A percentile compares a stretch with the other conserved stretches of the same genome.
Conservation (phyloP, 64 coral and sea anemone species). For the Pocillopora verrucosa region DNA sequence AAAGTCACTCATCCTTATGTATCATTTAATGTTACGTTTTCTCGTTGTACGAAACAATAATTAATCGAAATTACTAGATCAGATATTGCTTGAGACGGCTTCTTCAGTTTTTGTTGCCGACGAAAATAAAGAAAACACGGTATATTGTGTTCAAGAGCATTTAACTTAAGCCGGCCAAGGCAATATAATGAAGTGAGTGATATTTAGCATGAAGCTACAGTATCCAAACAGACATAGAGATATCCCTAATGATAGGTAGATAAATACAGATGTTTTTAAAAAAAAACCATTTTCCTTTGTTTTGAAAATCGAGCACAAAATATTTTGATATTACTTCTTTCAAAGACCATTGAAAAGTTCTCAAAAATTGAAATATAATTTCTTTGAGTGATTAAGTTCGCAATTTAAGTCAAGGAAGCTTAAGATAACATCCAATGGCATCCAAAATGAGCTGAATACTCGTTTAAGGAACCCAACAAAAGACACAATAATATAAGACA, state of each 20-base stretch:
- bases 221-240: not conserved
- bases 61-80: too few species aligned
- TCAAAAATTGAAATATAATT: not conserved
- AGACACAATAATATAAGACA: not conserved
- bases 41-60: too few species aligned
- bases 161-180: not conserved
- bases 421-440: not conserved
- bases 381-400: not conserved
- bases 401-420: not conserved
- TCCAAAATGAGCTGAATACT: not conserved
- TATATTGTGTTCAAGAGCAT: not conserved
- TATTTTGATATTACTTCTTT: not conserved
- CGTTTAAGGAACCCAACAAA: not conserved
- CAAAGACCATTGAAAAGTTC: not conserved
- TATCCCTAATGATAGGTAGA: not conserved
- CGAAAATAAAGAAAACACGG: not conserved
- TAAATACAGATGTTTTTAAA: not conserved
- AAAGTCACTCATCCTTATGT: too few species aligned
- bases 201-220: not conserved
- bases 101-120: too few species aligned
- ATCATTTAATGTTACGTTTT: too few species aligned
- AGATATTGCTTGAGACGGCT: too few species aligned
- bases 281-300: not conserved
- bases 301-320: not conserved
- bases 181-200: not conserved